phyloP scores from a whole-genome alignment of 1,140 invertebrate species.

The Drosophila prosaltans region DNA sequence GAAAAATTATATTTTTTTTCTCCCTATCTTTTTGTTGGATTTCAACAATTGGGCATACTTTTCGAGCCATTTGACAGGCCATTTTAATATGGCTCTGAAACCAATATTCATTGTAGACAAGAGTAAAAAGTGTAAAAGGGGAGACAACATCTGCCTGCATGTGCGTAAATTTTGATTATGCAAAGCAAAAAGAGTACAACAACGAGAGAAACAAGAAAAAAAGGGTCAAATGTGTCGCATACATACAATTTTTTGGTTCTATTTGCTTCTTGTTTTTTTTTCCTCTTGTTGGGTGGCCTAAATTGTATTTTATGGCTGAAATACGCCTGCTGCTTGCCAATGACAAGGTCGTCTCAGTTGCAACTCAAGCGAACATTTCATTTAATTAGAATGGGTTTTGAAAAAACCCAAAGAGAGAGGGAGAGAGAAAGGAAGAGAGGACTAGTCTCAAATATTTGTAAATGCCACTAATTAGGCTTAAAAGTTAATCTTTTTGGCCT shows the following conservation, averaged over 20 bases:
- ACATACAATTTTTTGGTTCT: constrained; percentile 26
- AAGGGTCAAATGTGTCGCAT: constrained; percentile 77
- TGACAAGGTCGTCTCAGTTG: constrained; percentile 20
- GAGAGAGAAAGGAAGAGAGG: background rate
- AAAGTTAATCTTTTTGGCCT: background rate
- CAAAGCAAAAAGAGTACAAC: constrained; percentile 33
- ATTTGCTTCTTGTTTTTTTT: background rate
- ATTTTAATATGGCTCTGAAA: constrained; percentile 63
- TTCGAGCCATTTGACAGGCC: constrained; percentile 77
- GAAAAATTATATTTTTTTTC: background rate
- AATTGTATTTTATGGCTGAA: constrained; percentile 78
- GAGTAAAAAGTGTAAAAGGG: background rate
- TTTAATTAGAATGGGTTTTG: constrained; percentile 41
- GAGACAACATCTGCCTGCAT: constrained; percentile 45
- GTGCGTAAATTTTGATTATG: constrained; percentile 69
- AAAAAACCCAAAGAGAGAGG: too few relatives aligned
- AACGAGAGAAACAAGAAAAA: constrained; percentile 16
- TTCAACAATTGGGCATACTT: constrained; percentile 40
- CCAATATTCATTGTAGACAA: constrained; percentile 44
- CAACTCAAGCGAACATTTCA: constrained; percentile 28
- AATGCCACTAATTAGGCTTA: background rate
- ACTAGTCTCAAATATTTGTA: constrained; percentile 5
- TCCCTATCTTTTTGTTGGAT: constrained; percentile 27
- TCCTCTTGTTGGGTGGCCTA: constrained; percentile 37
- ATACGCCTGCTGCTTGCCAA: constrained; percentile 57